These are phyloP conservation scores for Xenopus laevis DNA, from an alignment of 2,113 vertebrate species.

Conservation along the genomic window DNA sequence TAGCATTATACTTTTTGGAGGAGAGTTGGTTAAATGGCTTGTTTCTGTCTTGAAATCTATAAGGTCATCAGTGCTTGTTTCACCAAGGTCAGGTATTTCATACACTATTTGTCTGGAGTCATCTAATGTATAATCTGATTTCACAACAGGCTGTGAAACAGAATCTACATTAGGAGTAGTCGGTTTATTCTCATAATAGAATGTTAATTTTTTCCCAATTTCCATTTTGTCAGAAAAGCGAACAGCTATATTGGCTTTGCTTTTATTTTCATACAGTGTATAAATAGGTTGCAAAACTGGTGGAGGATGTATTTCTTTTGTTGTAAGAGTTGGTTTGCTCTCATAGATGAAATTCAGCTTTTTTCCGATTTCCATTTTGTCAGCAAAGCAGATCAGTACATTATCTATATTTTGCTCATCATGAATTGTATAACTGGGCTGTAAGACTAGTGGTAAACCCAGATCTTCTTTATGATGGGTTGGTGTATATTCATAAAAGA, in stretches of 20 bases:
- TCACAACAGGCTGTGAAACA: not conserved
- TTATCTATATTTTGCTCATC: too few relatives aligned
- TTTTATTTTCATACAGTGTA: not conserved
- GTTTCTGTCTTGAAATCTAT: too few relatives aligned
- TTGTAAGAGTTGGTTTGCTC: not conserved
- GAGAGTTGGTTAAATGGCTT: not conserved
- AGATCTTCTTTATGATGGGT: too few relatives aligned
- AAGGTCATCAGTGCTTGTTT: not conserved
- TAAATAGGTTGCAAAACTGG: not conserved
- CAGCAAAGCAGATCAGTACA: too few relatives aligned
- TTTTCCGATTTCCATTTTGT: too few relatives aligned
- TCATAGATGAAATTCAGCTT: not conserved
- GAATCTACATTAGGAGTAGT: not conserved
- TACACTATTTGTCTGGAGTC: not conserved
- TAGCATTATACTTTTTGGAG: not conserved
- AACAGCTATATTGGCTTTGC: not conserved
- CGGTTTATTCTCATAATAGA: not conserved
- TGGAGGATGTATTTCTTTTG: not conserved
- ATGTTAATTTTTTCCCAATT: too few relatives aligned
- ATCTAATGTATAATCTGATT: not conserved
- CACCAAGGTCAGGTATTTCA: constrained; percentile 2
- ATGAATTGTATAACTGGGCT: too few relatives aligned
- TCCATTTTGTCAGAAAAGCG: too few relatives aligned
- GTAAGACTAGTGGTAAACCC: too few relatives aligned
- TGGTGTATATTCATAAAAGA: too few relatives aligned